phyloP scores from a whole-genome alignment of 2,888 invertebrate genomes.

The Salticus scenicus region DNA sequence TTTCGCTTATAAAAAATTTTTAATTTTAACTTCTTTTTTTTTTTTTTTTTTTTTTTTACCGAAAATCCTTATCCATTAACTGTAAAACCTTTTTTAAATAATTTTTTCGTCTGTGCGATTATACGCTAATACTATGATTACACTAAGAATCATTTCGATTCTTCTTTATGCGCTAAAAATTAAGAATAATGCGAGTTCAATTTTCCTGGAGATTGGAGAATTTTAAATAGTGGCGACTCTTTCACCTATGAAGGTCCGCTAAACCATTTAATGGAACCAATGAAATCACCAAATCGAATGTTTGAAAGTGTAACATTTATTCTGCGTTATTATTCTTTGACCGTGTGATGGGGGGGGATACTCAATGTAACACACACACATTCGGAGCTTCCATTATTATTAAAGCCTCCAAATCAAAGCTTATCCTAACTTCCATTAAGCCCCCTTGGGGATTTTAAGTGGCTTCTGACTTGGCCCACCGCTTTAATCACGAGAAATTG shows the following conservation, averaged over 20 bases:
- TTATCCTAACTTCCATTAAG: slow-evolving; percentile 33
- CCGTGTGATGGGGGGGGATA: not conserved
- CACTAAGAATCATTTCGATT: too few relatives aligned
- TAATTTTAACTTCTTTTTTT: too few relatives aligned
- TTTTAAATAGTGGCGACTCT: slow-evolving; percentile 12
- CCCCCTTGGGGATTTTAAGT: slow-evolving; percentile 49
- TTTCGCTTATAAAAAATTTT: too few relatives aligned
- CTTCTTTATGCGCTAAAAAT: not conserved
- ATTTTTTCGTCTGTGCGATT: too few relatives aligned
- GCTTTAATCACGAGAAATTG: slow-evolving; percentile 66
- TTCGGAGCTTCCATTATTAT: slow-evolving; percentile 26
- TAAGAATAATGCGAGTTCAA: too few relatives aligned
- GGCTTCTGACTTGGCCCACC: slow-evolving; percentile 52
- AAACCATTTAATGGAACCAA: slow-evolving; percentile 12
- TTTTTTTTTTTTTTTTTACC: too few relatives aligned
- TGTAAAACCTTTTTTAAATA: too few relatives aligned
- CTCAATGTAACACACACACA: not conserved
- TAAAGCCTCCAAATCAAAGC: slow-evolving; percentile 2
- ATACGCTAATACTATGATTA: too few relatives aligned
- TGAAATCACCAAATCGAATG: slow-evolving; percentile 9
- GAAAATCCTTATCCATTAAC: too few relatives aligned
- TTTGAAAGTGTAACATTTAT: slow-evolving; percentile 9
- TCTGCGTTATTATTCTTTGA: slow-evolving; percentile 20
- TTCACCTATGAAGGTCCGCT: not conserved
- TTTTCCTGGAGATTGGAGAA: not conserved